phyloP scores from a whole-genome alignment of 2,113 vertebrate species.

The Serinus canaria region DNA sequence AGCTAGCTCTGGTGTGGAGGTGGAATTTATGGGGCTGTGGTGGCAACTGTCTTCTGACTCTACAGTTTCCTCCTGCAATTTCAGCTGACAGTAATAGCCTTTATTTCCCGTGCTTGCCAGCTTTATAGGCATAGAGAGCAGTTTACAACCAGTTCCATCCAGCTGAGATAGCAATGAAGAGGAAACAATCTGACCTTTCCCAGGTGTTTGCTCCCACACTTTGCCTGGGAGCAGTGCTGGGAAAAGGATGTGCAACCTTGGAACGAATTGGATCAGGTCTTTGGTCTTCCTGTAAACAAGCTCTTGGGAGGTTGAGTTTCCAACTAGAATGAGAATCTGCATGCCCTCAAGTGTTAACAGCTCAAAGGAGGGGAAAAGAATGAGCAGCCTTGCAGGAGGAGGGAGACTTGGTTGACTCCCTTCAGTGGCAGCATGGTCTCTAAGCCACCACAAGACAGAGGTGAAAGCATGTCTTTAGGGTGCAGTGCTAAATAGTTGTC shows the following conservation, averaged over 20 bases:
- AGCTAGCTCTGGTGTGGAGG: neutral
- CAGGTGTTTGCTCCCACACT: neutral
- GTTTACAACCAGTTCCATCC: neutral
- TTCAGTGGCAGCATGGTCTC: neutral
- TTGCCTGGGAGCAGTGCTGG: neutral
- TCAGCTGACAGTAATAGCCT: neutral
- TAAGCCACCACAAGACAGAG: neutral
- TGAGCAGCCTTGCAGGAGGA: neutral
- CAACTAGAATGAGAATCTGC: neutral
- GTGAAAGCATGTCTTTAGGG: neutral
- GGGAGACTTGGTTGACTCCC: neutral
- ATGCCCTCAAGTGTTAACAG: neutral
- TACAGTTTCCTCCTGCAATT: neutral
- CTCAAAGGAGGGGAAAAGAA: neutral
- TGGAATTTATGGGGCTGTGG: neutral
- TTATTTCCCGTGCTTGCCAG: neutral
- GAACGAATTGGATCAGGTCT: neutral
- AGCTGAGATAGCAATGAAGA: neutral
- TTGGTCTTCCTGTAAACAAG: neutral
- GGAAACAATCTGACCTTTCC: neutral
- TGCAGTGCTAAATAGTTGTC: neutral
- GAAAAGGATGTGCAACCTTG: fast-evolving
- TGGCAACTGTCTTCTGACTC: neutral
- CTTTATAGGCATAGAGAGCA: neutral
- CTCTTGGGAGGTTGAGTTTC: neutral